Base-by-base conservation (phyloP, 1,140 invertebrate species). In the Stratiolaelaps scimitus region DNA sequence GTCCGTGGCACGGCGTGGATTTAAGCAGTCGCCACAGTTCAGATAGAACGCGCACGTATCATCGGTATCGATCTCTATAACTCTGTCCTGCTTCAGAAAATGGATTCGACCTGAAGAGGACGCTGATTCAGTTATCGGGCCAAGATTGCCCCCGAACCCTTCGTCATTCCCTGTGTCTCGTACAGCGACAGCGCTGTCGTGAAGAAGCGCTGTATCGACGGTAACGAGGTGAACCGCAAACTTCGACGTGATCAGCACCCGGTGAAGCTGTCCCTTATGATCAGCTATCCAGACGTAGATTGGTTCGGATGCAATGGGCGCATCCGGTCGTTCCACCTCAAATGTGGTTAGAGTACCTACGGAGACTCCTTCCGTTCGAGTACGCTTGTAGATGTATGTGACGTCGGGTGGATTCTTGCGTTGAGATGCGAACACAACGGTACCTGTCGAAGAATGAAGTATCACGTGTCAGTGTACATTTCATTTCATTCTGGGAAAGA, bases 1-100 rank as follows among this genome's bases (percentile, higher is more conserved):
- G 4, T 26, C 26, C 15, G 53, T 60, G 6, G 26, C 4, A 5
- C 15, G 26, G 15, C 10, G 26, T 2, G 53, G 53, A 60, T 60
- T 60, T 17, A 60, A 23, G 20, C 53, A 60, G 23, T 60, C 53
- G 53, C 53, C 53, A 10, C 53, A 60, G 23, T 60, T 60, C 53
- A 60, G 34, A 34, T 20, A 60, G 26, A 60, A 34, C 17, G 53
- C 26, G 10, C 53, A 60, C 34, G 17, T 26, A 34, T 60, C 53
- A 15, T 15, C 1, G 4, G 53, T 15, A 23, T 60, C 15, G 17
- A 60, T 60, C 20, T 60, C 53, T 26, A 60, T 5, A 34, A 60
- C 15, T 2, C 2, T 26, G 26, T 60, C 34, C 15, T 60, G 26
- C 15, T 29, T 60, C 15, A 60, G 26, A 34, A 60, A 60, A 26